These are phyloP conservation scores for Lithophane leautieri DNA, from an alignment of 2,888 invertebrate genomes.

Conservation along the genomic window DNA sequence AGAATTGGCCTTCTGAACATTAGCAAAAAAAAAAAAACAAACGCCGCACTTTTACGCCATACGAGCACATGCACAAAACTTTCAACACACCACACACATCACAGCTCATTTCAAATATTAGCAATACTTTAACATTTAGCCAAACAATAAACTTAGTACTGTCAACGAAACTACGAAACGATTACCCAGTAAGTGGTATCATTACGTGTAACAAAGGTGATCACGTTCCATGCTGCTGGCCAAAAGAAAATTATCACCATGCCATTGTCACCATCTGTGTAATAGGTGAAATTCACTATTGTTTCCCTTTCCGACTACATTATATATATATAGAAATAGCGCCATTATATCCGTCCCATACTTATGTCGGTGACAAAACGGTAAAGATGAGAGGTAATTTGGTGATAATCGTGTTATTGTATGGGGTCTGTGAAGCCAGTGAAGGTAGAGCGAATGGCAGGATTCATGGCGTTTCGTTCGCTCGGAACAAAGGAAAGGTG, in stretches of 20 bases:
- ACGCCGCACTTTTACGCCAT: neutral
- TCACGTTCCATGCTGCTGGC: constrained; percentile 58
- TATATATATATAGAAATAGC: constrained; percentile 77
- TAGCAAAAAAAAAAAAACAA: neutral
- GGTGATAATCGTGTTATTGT: constrained; percentile 44
- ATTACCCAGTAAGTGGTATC: constrained; percentile 60
- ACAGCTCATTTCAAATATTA: constrained; percentile 51
- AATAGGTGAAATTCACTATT: constrained; percentile 74
- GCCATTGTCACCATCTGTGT: constrained; percentile 72
- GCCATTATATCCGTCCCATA: constrained; percentile 65
- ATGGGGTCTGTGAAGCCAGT: constrained; percentile 70
- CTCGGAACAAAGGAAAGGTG: constrained; percentile 31
- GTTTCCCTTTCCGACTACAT: constrained; percentile 74
- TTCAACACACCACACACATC: constrained; percentile 32
- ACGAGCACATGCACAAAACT: constrained; percentile 29
- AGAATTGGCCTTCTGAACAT: too few relatives aligned
- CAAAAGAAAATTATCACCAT: constrained; percentile 70
- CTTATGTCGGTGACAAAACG: constrained; percentile 26
- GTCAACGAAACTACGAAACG: constrained; percentile 57
- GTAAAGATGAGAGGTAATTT: constrained; percentile 59
- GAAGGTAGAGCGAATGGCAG: constrained; percentile 64
- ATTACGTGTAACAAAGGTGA: constrained; percentile 64
- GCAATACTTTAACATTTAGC: constrained; percentile 48
- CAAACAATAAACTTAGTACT: constrained; percentile 41
- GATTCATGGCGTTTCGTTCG: constrained; percentile 41